A percentile compares a stretch with the other conserved stretches of the same genome.
phyloP scores from a whole-genome alignment of 2,113 vertebrate genomes.

The Clarias batrachus region DNA sequence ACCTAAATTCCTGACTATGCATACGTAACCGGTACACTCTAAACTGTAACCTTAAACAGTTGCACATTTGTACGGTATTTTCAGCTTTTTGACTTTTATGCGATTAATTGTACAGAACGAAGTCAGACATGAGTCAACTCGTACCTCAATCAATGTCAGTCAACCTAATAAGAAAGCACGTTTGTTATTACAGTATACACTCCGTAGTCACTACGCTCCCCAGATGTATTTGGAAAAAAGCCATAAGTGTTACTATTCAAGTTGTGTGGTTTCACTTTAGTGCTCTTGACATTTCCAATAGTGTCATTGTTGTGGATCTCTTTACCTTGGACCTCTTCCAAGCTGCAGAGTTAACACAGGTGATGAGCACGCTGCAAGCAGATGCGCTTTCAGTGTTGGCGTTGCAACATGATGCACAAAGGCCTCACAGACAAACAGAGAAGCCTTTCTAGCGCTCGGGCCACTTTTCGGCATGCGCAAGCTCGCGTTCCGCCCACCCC shows the following conservation, averaged over 20 bases:
- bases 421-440: neutral
- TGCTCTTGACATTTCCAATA: conserved; percentile 3
- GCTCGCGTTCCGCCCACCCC: no score
- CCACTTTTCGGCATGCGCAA: neutral
- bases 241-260: neutral
- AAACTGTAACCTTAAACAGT: no score
- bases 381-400: neutral
- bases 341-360: neutral
- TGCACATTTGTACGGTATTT: no score
- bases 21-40: no score
- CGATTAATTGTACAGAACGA: no score
- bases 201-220: neutral
- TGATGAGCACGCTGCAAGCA: neutral
- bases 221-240: neutral
- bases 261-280: neutral
- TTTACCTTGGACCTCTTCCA: conserved; percentile 11
- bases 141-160: neutral
- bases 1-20: no score
- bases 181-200: neutral
- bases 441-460: neutral
- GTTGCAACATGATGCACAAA: conserved; percentile 1
- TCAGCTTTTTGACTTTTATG: no score
- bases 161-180: neutral
- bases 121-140: conserved; percentile 16
- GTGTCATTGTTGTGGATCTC: conserved; percentile 6